Evolutionary conservation across 2,113 vertebrate species (phyloP), one percentile per base, ranked within the genome.

Genomic region (Myiozetetes cayanensis): DNA sequence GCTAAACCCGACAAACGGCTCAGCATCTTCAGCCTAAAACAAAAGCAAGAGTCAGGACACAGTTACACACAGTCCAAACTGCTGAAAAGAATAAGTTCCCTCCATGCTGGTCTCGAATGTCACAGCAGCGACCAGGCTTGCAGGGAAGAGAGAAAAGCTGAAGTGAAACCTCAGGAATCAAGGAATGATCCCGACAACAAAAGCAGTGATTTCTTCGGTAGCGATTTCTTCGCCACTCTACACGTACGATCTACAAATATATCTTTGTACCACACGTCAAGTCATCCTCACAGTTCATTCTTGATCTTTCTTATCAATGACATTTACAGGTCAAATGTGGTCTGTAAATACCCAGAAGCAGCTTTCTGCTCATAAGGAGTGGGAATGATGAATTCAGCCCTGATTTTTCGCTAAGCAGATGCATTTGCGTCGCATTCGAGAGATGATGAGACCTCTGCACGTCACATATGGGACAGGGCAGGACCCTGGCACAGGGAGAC

Each of bases 1-100:
- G 99, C 98, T 95, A 99, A 97, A 87, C 98, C 99, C 59, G 98
- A 99, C 83, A 98, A 91, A 74, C 97, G 97, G 83, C 98, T 98
- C 30, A 99, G 97, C 99, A 99, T 99, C 97, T 96, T 95, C 86
- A 91, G 95, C 95, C 99, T 99, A 88, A 52, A 89, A 92, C 41
- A 53, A 84, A 85, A 78, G 47, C 92, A 85, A 92, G 43, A 79
- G 83, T 85, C 58, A 86, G 35, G 90, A 74, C 10, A 46, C 20
- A 67, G 52, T 47, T 39, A 41, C 41, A 59, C 37, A 13, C 15
- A 91, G 58, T 17, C 39, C 52, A 62, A 74, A 63, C 30, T 52
- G 47, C 47, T 18, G 46, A 2, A n/a, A 74, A 76, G 17, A 70
- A 53, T 4, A 59, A 31, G 35, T 21, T 55, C 53, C 41, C 37